These are phyloP conservation scores for Caradrina kadenii DNA, from an alignment of 2,888 invertebrate genomes.

Conservation along the genomic window DNA sequence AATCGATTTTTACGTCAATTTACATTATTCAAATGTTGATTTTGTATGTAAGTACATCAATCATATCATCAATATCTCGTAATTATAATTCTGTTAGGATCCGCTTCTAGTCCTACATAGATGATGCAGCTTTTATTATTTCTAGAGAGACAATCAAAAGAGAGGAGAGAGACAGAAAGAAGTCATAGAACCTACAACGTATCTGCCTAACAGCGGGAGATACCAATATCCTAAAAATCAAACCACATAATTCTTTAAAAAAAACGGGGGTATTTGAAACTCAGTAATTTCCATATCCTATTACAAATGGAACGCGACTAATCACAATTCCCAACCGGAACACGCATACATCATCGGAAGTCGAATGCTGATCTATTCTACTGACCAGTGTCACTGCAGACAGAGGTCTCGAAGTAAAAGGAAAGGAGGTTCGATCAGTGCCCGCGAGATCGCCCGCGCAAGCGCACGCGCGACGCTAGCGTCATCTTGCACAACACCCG, in stretches of 20 bases:
- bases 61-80: no score
- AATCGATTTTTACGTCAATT: not conserved
- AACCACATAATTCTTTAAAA: constrained; percentile 38
- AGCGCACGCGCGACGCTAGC: constrained; percentile 73
- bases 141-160: not conserved
- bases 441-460: constrained; percentile 80
- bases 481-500: constrained; percentile 70
- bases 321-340: constrained; percentile 76
- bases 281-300: constrained; percentile 53
- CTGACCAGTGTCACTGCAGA: constrained; percentile 76
- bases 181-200: not conserved
- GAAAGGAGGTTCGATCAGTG: constrained; percentile 79
- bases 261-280: constrained; percentile 36
- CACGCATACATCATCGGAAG: constrained; percentile 85
- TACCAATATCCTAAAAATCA: constrained; percentile 10
- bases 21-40: no score
- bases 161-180: not conserved
- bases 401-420: constrained; percentile 82
- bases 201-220: not conserved
- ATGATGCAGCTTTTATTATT: not conserved
- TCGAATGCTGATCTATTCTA: constrained; percentile 65
- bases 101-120: no score
- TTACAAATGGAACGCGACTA: constrained; percentile 55
- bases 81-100: no score
- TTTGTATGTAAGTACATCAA: no score